Evolutionary conservation across 2,888 invertebrate species (phyloP), one percentile per base, ranked within the genome.

Genomic region (Flexamia atlantica): DNA sequence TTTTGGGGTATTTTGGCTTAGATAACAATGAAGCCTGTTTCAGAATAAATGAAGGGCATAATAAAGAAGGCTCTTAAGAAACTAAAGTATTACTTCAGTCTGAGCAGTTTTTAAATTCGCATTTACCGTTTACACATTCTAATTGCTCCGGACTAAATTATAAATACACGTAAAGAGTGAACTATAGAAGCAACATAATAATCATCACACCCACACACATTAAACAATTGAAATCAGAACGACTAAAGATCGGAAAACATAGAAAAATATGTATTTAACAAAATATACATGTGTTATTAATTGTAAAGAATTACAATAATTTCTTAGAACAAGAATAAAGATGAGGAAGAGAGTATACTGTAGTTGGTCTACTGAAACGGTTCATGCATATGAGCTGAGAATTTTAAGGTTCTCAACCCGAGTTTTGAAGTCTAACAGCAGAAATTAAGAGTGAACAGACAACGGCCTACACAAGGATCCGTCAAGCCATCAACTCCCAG

Each of bases 261-360:
- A 28, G 23, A 23, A 10, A 53, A 36, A 42, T 32, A 40, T 40
- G 42, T 40, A 14, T 40, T 10, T 12, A 25, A 74, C 36, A n/a
- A 32, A 74, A 50, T 42, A 50, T 76, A 76, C 25, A 50, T 2
- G 14, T 64, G 64, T 64, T 64, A 64, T 64, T 64, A 64, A 28
- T 64, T 30, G 30, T 17, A 30, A 64, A 30, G 64, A 28, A 64
- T 12, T 23, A 46, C 2, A 12, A 23, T 4, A 64, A 64, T 64
- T 64, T 28, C 30, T 1, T 64, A 64, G 30, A 14, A 28, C 17
- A 46, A 76, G 76, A 72, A 42, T 23, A 76, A 50, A 28, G 40
- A 76, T 17, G 50, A 28, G 25, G 40, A 42, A 76, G 76, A 46
- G 40, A 46, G 76, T 76, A 76, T 76, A 76, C 76, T 76, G 76